Percentiles rank a stretch among this genome's conserved stretches.
Conservation (phyloP, 1,140 invertebrate species). For the Cyrtorhinus lividipennis region DNA sequence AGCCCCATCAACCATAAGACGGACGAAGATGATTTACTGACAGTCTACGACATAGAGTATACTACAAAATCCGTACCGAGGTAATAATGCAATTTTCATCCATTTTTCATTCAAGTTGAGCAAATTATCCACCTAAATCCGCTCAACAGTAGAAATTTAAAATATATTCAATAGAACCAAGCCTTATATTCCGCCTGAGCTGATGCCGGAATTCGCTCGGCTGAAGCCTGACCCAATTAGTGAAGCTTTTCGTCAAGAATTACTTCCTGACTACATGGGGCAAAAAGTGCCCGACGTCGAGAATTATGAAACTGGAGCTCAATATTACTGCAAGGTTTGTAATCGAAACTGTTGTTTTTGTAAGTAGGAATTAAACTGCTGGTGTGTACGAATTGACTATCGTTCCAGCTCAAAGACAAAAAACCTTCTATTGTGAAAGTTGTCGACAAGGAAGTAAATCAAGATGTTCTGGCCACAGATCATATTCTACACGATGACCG, state of each 20-base stretch:
- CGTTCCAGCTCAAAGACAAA: background rate
- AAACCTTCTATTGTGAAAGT: background rate
- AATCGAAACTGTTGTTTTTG: too few species aligned
- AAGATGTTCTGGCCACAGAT: background rate
- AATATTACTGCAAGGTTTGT: background rate
- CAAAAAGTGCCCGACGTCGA: background rate
- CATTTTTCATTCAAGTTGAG: too few species aligned
- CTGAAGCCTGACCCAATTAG: background rate
- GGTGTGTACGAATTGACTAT: background rate
- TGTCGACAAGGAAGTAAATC: background rate
- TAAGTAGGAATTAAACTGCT: too few species aligned
- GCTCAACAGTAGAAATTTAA: too few species aligned
- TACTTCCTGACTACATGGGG: background rate
- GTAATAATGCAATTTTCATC: too few species aligned
- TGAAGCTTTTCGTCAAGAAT: background rate
- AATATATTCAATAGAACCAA: background rate
- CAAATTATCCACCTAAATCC: too few species aligned
- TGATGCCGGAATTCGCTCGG: background rate
- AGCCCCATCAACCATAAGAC: background rate
- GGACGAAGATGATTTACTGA: background rate
- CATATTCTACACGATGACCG: background rate
- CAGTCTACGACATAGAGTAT: background rate
- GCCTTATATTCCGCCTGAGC: background rate
- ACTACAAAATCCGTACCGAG: background rate
- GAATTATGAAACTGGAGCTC: background rate